Evolutionary conservation across 1,140 invertebrate genomes (phyloP).

Genomic region (Drosophila sp.): DNA sequence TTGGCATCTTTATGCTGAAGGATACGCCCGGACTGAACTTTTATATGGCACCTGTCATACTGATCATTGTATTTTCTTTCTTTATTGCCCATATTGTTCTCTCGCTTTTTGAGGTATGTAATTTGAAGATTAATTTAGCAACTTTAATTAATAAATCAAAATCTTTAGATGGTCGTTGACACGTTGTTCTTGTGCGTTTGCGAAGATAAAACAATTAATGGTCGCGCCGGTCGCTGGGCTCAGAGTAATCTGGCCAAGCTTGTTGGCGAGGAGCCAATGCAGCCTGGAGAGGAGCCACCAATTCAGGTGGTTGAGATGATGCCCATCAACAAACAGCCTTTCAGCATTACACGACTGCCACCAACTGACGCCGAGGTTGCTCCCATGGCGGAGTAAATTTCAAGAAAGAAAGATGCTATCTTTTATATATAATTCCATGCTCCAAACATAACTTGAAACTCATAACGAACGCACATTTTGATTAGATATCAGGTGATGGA

Average conservation of each 20-base stretch:
- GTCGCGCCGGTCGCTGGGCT: slow-evolving; percentile 88
- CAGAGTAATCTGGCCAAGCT: slow-evolving; percentile 87
- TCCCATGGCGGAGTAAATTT: slow-evolving; percentile 64
- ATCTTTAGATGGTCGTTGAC: slow-evolving; percentile 95
- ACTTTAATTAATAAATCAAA: no score
- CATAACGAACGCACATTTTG: slow-evolving; percentile 63
- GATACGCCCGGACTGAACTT: slow-evolving; percentile 90
- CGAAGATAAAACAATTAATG: slow-evolving; percentile 90
- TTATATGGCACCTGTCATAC: slow-evolving; percentile 93
- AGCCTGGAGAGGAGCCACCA: slow-evolving; percentile 77
- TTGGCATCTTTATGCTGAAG: slow-evolving; percentile 91
- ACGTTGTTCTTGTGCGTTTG: slow-evolving; percentile 97
- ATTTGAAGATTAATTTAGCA: no score
- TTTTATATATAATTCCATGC: slow-evolving; percentile 21
- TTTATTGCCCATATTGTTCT: slow-evolving; percentile 97
- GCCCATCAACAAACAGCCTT: slow-evolving; percentile 84
- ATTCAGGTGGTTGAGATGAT: slow-evolving; percentile 83
- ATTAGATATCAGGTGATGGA: slow-evolving; percentile 33
- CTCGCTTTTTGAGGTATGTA: slow-evolving; percentile 95
- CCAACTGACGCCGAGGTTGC: slow-evolving; percentile 64
- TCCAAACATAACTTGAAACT: slow-evolving; percentile 18
- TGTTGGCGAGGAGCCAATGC: slow-evolving; percentile 85
- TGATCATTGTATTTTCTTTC: slow-evolving; percentile 95
- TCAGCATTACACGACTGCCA: slow-evolving; percentile 72
- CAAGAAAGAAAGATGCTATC: background rate